phyloP scores from a whole-genome alignment of 2,888 invertebrate genomes.

The Halictus quadricinctus region DNA sequence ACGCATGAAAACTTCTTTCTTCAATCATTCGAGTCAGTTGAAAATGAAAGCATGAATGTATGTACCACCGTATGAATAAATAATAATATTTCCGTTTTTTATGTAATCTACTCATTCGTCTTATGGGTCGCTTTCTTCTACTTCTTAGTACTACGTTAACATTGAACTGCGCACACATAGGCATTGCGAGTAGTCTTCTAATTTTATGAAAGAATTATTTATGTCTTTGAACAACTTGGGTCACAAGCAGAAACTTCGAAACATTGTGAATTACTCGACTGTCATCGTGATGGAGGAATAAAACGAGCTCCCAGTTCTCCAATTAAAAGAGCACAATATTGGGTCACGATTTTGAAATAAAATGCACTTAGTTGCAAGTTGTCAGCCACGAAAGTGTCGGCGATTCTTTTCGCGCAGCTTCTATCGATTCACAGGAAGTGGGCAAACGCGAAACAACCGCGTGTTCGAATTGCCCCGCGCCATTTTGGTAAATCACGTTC shows the following conservation, averaged over 20 bases:
- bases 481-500: slow-evolving; percentile 28
- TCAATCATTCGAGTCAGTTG: no score
- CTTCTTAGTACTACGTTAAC: no score
- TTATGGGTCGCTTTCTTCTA: no score
- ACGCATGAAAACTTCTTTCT: no score
- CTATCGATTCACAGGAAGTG: neutral
- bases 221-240: neutral
- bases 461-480: slow-evolving; percentile 10
- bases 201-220: neutral
- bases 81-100: no score
- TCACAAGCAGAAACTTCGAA: neutral
- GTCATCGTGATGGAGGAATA: neutral
- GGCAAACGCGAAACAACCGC: neutral
- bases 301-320: neutral
- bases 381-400: neutral
- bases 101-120: no score
- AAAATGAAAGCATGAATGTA: no score
- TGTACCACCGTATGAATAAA: no score
- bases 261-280: neutral
- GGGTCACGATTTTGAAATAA: neutral
- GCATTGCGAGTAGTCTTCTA: neutral
- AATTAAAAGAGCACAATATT: neutral
- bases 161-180: no score
- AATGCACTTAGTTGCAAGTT: neutral
- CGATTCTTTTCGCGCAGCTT: neutral